Evolutionary conservation across 2,888 invertebrate genomes (phyloP).

Genomic region (Chymomyza fuscimana): DNA sequence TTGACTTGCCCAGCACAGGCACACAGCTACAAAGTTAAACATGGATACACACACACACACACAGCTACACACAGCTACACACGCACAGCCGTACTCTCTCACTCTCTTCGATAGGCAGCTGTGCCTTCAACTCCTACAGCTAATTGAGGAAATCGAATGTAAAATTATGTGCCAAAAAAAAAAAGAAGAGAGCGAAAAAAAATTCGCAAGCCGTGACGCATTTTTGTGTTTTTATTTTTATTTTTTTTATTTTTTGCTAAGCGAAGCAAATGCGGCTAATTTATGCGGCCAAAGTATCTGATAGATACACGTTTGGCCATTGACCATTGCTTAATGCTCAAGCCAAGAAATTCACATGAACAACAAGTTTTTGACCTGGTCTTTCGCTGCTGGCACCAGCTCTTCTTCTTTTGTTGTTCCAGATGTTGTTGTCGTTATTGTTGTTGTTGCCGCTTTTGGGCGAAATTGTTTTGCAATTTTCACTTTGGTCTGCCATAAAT

Average conservation of each 20-base stretch:
- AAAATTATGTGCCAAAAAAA: conserved; percentile 60
- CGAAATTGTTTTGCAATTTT: conserved; percentile 57
- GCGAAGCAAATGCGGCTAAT: conserved; percentile 36
- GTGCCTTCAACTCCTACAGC: conserved; percentile 26
- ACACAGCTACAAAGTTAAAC: conserved; percentile 31
- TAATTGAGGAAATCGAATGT: conserved; percentile 74
- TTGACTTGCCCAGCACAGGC: conserved; percentile 64
- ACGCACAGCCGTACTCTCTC: not conserved
- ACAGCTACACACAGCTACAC: not conserved
- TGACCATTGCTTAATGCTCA: conserved; percentile 1
- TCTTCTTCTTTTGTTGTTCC: conserved; percentile 3
- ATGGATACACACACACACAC: conserved; percentile 8
- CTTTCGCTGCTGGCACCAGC: not conserved
- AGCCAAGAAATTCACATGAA: conserved; percentile 11
- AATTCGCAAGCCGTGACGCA: conserved; percentile 52
- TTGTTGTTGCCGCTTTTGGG: conserved; percentile 8
- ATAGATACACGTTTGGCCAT: conserved; percentile 43
- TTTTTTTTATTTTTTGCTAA: not conserved
- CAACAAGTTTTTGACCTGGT: not conserved
- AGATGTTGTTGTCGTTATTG: conserved; percentile 7
- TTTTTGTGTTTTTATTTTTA: conserved; percentile 2
- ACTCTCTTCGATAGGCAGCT: not conserved
- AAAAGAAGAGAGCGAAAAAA: not conserved
- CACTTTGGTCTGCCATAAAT: conserved; percentile 51
- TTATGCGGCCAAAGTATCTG: conserved; percentile 40